Conservation (phyloP, 1,140 invertebrate species). For the Microvelia longipes region DNA sequence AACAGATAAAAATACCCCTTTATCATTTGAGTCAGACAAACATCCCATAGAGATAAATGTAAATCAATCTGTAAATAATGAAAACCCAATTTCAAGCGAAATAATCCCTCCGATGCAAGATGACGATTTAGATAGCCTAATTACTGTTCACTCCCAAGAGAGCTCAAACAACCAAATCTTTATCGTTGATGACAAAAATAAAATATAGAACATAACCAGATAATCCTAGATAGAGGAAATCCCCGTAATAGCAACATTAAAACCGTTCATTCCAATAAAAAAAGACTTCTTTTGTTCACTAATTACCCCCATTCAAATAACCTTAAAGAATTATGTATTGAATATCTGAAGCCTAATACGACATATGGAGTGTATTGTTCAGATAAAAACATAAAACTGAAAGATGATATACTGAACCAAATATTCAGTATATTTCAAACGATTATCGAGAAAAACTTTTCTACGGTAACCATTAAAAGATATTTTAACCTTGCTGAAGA, state of each 20-base stretch:
- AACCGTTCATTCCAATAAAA: neutral
- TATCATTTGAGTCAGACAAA: neutral
- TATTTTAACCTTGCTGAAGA: neutral
- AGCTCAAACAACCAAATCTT: constrained; percentile 3
- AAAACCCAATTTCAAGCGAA: neutral
- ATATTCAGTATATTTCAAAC: neutral
- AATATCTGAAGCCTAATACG: constrained; percentile 6
- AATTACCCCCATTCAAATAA: neutral
- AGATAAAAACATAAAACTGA: neutral
- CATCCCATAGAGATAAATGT: neutral
- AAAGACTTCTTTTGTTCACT: neutral
- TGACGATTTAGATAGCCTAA: neutral
- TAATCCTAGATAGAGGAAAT: constrained; percentile 2
- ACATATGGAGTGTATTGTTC: constrained; percentile 8
- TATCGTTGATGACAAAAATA: constrained; percentile 1
- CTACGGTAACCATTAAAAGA: neutral
- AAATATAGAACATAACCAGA: constrained; percentile 2
- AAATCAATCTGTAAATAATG: neutral
- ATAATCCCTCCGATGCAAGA: neutral
- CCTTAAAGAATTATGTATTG: neutral
- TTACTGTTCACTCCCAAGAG: constrained; percentile 1
- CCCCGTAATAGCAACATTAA: neutral
- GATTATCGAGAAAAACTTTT: neutral
- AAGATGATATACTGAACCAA: constrained; percentile 6
- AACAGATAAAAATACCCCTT: neutral